Evolutionary conservation across 1,140 invertebrate species (phyloP), one percentile per base, ranked within the genome.

Genomic region (Drosophila quadrilineata): DNA sequence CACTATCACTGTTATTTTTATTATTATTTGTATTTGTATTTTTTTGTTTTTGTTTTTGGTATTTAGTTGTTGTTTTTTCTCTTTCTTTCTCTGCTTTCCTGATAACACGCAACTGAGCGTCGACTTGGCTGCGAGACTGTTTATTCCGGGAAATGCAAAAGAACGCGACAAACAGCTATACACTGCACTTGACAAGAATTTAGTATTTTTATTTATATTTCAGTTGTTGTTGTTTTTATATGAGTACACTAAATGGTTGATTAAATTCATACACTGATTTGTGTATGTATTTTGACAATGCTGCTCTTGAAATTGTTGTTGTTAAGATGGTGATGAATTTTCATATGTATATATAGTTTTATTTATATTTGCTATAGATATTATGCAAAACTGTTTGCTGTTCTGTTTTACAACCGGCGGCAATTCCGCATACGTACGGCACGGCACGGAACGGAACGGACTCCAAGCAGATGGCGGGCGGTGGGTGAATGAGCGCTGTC

Each of bases 341-440:
- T 16, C 14, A 19, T 40, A 21, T 50, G 10, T 12, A 48, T 28
- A 2, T 36, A 0, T 16, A 35, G 28, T 50, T 31, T 35, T 60
- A 43, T 43, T 60, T 33, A 24, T 48, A 33, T 80, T 69, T 66
- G 48, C 46, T 16, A 41, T 49, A 35, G 8, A 66, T 57, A 80
- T 82, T 87, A 87, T 87, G 82, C 84, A 87, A 87, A 87, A 87
- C 50, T 54, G 35, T 60, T 58, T 56, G 53, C 41, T 33, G 14
- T 63, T 19, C 56, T 53, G 56, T 57, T 63, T 72, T 57, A 57
- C 69, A 69, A 71, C 85, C 85, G 79, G 85, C 85, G 85, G 84
- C 68, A 64, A 59, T 63, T 63, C 41, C 59, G 75, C 63, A 58
- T 71, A 50, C 71, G 59, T 52, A 33, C 48, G 49, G 38, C 49